A percentile compares a stretch with the other conserved stretches of the same genome.
Conservation (phyloP, 64 coral and sea anemone species). For the Montipora sp. region DNA sequence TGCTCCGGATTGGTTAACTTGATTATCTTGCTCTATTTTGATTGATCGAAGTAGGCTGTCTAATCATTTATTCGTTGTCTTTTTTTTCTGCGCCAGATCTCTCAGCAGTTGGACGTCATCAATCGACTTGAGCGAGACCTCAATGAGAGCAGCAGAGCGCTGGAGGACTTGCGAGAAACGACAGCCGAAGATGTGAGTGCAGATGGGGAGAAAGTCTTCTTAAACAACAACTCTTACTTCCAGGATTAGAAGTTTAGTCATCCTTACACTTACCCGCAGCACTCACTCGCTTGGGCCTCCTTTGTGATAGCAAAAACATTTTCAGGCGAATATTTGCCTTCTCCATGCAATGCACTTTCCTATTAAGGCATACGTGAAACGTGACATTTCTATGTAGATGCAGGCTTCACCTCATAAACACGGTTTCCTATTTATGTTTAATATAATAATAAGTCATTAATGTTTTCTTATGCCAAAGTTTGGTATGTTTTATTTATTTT, state of each 20-base stretch:
- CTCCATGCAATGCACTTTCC: too few relatives aligned
- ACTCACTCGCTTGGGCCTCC: background rate
- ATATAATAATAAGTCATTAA: background rate
- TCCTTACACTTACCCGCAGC: background rate
- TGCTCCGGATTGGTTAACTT: too few relatives aligned
- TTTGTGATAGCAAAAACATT: too few relatives aligned
- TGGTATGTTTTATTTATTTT: background rate
- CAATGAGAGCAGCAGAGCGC: conserved; percentile 69
- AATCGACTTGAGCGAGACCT: conserved; percentile 84
- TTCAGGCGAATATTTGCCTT: too few relatives aligned
- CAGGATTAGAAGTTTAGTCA: conserved; percentile 27
- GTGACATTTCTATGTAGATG: too few relatives aligned
- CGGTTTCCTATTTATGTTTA: background rate
- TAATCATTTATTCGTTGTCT: background rate
- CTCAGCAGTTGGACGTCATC: conserved; percentile 89
- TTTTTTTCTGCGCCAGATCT: conserved; percentile 60
- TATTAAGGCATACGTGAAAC: too few relatives aligned
- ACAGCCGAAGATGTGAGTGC: conserved; percentile 92
- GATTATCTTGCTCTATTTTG: too few relatives aligned
- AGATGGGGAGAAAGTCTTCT: conserved; percentile 6
- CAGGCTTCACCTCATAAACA: too few relatives aligned
- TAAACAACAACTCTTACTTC: conserved; percentile 58
- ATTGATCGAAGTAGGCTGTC: background rate
- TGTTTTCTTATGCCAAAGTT: too few relatives aligned
- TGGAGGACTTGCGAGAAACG: conserved; percentile 65